Percentiles rank a stretch among this genome's conserved stretches.
Conservation (phyloP, 2,888 invertebrate genomes). For the Agapostemon virescens region DNA sequence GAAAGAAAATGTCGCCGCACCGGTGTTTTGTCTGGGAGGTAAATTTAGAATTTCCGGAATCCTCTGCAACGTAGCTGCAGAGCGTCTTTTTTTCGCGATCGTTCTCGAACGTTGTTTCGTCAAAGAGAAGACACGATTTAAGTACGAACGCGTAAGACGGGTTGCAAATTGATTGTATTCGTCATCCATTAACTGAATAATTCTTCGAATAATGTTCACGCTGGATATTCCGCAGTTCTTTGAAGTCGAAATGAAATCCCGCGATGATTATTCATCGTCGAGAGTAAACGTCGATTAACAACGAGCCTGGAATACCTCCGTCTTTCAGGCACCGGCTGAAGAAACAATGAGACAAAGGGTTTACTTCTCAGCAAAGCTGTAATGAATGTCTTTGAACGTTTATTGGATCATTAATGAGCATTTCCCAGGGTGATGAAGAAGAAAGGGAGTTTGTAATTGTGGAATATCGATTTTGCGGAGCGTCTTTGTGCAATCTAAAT, state of each 20-base stretch:
- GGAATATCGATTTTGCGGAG: background rate
- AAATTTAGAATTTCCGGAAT: background rate
- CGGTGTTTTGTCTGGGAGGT: background rate
- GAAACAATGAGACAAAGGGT: conserved; percentile 7
- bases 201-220: background rate
- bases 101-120: background rate
- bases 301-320: background rate
- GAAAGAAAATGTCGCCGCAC: background rate
- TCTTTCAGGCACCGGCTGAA: background rate
- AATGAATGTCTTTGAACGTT: conserved; percentile 7
- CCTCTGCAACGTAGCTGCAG: background rate
- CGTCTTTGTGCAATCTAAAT: conserved; percentile 1
- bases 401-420: conserved; percentile 2
- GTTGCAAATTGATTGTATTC: background rate
- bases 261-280: background rate
- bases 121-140: too few species aligned
- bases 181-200: background rate
- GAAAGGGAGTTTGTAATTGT: background rate
- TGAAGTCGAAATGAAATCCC: background rate
- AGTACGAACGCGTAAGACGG: background rate
- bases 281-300: background rate
- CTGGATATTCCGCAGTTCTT: background rate
- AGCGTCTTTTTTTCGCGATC: background rate
- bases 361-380: background rate
- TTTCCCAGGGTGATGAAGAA: background rate